Conservation (phyloP, 2,888 invertebrate species). For the Macaria notata region DNA sequence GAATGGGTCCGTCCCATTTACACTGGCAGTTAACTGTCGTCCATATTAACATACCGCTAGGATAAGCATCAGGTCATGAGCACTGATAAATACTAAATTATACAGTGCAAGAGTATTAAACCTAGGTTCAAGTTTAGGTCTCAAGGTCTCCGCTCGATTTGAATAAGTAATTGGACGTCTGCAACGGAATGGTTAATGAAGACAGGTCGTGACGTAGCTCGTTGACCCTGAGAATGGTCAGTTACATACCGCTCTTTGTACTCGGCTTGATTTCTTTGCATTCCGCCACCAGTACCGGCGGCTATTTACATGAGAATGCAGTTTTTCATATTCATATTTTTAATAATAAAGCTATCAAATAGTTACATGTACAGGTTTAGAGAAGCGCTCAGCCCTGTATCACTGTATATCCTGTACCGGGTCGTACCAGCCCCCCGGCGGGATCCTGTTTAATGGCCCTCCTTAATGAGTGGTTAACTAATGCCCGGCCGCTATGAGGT, state of each 20-base stretch:
- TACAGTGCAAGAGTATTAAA: conserved; percentile 44
- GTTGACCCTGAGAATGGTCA: conserved; percentile 24
- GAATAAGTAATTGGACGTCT: conserved; percentile 39
- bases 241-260: conserved; percentile 15
- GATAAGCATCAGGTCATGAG: conserved; percentile 55
- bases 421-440: conserved; percentile 19
- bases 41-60: conserved; percentile 62
- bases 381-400: too few relatives aligned
- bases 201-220: conserved; percentile 23
- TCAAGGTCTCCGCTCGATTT: conserved; percentile 41
- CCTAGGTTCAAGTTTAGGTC: conserved; percentile 46
- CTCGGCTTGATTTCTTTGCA: conserved; percentile 7
- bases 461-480: conserved; percentile 37
- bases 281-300: conserved; percentile 1
- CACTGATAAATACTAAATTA: conserved; percentile 59
- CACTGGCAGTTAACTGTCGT: conserved; percentile 33
- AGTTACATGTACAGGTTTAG: too few relatives aligned
- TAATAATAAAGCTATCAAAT: too few relatives aligned
- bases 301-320: neutral
- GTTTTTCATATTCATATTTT: neutral
- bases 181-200: conserved; percentile 23
- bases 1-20: conserved; percentile 19
- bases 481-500: conserved; percentile 37
- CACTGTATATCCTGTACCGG: neutral
- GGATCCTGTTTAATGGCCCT: conserved; percentile 26